Conservation (phyloP, 2,888 invertebrate species). For the Drosophila nigricruria region DNA sequence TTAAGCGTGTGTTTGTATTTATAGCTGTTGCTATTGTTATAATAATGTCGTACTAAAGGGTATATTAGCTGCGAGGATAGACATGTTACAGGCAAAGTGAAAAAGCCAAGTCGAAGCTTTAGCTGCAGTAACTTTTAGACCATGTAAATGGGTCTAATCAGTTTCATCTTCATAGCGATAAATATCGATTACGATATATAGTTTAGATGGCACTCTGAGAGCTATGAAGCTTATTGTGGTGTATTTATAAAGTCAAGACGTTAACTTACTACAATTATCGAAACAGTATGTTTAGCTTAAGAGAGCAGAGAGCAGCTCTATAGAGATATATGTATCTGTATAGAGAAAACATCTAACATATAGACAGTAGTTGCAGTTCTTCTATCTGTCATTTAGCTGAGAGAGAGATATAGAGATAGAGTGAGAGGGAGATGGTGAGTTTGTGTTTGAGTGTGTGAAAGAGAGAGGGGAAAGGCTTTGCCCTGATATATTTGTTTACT, state of each 20-base stretch:
- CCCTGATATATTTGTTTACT: no score
- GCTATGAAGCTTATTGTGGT: not conserved
- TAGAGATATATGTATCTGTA: no score
- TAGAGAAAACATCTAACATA: no score
- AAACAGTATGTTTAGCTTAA: no score
- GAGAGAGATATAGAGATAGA: no score
- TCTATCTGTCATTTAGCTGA: no score
- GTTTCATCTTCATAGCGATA: not conserved
- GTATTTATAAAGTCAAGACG: not conserved
- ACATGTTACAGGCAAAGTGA: not conserved
- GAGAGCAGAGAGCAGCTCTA: no score
- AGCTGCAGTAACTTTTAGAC: not conserved
- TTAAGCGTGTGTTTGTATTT: constrained; percentile 5
- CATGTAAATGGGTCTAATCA: not conserved
- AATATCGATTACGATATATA: not conserved
- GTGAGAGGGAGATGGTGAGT: not conserved
- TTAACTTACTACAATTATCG: no score
- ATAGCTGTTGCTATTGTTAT: constrained; percentile 7
- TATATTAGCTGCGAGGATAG: not conserved
- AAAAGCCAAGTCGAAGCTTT: no score
- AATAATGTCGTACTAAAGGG: not conserved
- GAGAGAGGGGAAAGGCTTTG: no score
- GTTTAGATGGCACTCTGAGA: not conserved
- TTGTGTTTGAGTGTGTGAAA: no score
- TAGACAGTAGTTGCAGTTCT: no score